A percentile compares a stretch with the other conserved stretches of the same genome.
Evolutionary conservation across 1,140 invertebrate species (phyloP).

Genomic region (Bombus haemorrhoidalis): DNA sequence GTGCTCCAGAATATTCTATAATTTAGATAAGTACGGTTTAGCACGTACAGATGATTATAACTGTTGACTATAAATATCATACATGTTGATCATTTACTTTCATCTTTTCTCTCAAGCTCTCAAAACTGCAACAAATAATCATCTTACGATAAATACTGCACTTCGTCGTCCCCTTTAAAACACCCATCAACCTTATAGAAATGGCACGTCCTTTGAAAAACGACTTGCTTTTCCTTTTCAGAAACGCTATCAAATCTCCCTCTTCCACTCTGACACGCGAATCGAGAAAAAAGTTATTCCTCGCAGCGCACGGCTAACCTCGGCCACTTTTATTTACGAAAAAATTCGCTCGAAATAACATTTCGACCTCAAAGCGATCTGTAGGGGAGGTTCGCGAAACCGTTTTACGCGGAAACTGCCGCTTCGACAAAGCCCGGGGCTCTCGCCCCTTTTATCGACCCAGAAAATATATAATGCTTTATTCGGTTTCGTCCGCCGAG

Average conservation of each 20-base stretch:
- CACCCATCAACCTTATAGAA: background rate
- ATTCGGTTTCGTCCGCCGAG: constrained; percentile 34
- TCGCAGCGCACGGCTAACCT: background rate
- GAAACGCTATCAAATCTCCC: constrained; percentile 5
- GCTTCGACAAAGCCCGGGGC: background rate
- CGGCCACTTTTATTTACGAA: constrained; percentile 13
- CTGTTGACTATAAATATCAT: background rate
- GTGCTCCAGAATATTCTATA: too few species aligned
- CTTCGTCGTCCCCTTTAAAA: background rate
- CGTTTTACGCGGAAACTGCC: background rate
- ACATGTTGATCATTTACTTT: background rate
- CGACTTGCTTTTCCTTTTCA: background rate
- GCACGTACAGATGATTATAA: too few species aligned
- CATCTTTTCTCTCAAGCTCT: background rate
- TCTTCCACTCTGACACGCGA: background rate
- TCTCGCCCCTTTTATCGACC: constrained; percentile 16
- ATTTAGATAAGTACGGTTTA: too few species aligned
- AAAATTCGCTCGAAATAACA: constrained; percentile 18
- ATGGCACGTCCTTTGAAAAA: background rate
- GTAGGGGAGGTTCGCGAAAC: background rate
- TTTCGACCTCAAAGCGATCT: background rate
- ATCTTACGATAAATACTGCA: background rate
- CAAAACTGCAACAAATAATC: background rate
- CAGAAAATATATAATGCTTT: constrained; percentile 40
- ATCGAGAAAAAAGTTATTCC: background rate